Conservation (phyloP, 1,140 invertebrate genomes). For the Aphis gossypii region DNA sequence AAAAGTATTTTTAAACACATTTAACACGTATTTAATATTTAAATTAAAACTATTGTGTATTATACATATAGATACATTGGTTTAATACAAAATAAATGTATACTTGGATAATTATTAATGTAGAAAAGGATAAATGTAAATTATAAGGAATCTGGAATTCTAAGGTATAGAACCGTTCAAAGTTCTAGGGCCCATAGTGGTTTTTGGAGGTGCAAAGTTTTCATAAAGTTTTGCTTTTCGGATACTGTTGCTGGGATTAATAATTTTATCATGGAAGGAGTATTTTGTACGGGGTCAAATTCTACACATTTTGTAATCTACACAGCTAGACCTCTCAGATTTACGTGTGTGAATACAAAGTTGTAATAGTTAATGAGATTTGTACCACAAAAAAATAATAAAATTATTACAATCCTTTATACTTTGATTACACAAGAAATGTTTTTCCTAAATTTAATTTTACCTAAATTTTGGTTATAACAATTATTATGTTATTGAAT, state of each 20-base stretch:
- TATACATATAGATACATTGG: background rate
- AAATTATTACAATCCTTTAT: background rate
- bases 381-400: background rate
- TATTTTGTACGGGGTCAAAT: constrained; percentile 18
- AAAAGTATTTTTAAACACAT: background rate
- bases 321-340: constrained; percentile 2
- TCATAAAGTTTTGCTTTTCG: constrained; percentile 49
- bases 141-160: constrained; percentile 46
- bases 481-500: background rate
- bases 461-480: background rate
- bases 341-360: constrained; percentile 43
- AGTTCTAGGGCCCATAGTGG: constrained; percentile 47
- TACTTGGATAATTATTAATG: background rate
- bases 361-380: constrained; percentile 29
- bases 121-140: constrained; percentile 26
- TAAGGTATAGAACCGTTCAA: background rate
- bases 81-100: background rate
- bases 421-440: background rate
- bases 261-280: constrained; percentile 39
- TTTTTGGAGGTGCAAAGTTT: constrained; percentile 55
- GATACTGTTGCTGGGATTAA: constrained; percentile 52
- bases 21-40: background rate
- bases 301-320: constrained; percentile 46
- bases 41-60: background rate
- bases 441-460: background rate